Conservation (phyloP, 30 jellyfish, hydroid and myxozoan species). For the Cassiopea xamachana region DNA sequence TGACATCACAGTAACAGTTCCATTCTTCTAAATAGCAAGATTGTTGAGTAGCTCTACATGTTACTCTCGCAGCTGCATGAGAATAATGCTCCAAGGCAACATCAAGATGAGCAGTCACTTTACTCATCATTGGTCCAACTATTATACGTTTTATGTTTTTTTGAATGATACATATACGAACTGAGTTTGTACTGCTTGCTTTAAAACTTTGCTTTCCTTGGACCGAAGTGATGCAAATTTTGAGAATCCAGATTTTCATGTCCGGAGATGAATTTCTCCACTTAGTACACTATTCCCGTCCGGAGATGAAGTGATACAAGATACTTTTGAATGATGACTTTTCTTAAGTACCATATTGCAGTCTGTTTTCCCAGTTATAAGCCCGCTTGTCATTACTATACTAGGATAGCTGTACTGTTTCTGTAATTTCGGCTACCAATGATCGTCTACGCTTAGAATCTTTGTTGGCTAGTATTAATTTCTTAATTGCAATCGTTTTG, state of each 20-base stretch:
- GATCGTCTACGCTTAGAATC: no score
- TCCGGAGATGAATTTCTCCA: background rate
- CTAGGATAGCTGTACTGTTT: background rate
- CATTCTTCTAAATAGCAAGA: background rate
- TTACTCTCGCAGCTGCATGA: background rate
- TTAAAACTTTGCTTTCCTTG: background rate
- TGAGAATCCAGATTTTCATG: background rate
- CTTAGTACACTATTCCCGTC: background rate
- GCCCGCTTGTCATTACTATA: background rate
- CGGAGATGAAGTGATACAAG: background rate
- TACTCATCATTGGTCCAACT: background rate
- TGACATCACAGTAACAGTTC: background rate
- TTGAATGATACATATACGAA: background rate
- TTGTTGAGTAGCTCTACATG: background rate
- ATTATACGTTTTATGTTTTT: background rate
- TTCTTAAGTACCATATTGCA: background rate
- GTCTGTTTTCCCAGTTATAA: background rate
- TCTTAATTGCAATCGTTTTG: no score
- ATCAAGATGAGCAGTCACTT: background rate
- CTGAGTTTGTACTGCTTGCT: background rate
- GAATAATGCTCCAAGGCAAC: background rate
- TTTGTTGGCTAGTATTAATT: no score
- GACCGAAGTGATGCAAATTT: background rate
- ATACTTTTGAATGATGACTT: background rate
- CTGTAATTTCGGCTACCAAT: no score